phyloP scores from a whole-genome alignment of 2,797 vertebrate species.

The Diplodus sargus region DNA sequence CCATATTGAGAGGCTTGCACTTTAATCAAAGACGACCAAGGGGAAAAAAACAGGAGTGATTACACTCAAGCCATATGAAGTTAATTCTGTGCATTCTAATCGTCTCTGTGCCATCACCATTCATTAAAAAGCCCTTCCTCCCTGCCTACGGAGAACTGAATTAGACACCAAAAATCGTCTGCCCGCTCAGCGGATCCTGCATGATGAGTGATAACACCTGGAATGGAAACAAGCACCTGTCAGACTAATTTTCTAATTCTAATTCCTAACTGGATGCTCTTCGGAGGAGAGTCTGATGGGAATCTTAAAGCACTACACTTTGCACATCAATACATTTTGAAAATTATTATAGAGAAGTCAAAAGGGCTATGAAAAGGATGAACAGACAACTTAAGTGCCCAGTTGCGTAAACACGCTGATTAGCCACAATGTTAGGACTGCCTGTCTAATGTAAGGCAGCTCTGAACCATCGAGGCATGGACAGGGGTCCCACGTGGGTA shows the following conservation, averaged over 20 bases:
- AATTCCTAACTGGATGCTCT: constrained; percentile 50
- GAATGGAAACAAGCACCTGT: constrained; percentile 76
- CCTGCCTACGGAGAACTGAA: constrained; percentile 58
- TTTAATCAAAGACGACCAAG: constrained; percentile 54
- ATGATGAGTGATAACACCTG: constrained; percentile 65
- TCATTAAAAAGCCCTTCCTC: constrained; percentile 68
- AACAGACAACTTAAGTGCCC: not conserved
- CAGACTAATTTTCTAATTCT: constrained; percentile 59
- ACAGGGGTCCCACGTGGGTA: too few species aligned
- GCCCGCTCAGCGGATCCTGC: constrained; percentile 59
- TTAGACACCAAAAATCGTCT: constrained; percentile 63
- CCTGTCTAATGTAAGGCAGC: too few species aligned
- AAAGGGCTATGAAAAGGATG: not conserved
- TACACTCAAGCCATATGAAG: constrained; percentile 33
- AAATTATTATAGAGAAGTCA: constrained; percentile 8
- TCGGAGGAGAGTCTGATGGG: constrained; percentile 21
- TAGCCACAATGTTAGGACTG: too few species aligned
- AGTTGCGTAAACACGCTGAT: too few species aligned
- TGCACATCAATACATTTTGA: constrained; percentile 3
- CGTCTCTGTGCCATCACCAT: constrained; percentile 47
- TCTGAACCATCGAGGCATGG: too few species aligned
- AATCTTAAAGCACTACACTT: constrained; percentile 30
- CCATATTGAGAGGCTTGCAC: constrained; percentile 13
- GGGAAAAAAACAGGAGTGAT: constrained; percentile 38
- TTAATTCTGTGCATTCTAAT: constrained; percentile 61